These are phyloP conservation scores for Galago senegalensis DNA, from an alignment of 2,797 vertebrate genomes.

Conservation along the genomic window DNA sequence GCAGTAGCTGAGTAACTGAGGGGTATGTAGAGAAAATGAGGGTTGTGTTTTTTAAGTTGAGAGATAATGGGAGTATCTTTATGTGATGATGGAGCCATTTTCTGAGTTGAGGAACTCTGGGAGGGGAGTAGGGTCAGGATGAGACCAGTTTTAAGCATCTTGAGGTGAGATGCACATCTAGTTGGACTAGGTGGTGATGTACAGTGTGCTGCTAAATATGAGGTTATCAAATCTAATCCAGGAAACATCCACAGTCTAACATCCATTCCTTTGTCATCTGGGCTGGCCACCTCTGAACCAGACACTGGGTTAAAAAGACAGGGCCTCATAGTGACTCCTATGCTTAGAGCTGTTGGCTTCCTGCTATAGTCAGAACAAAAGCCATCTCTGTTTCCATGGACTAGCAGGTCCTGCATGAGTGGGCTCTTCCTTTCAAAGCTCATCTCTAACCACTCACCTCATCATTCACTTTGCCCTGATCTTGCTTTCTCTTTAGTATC, in stretches of 20 bases:
- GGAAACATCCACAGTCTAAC: not conserved
- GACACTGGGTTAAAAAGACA: not conserved
- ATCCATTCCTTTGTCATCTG: not conserved
- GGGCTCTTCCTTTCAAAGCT: not conserved
- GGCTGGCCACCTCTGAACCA: not conserved
- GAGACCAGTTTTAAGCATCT: not conserved
- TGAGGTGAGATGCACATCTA: not conserved
- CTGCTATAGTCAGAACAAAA: not conserved
- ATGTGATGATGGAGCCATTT: not conserved
- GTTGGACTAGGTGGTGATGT: not conserved
- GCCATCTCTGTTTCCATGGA: not conserved
- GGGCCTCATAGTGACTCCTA: not conserved
- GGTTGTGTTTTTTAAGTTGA: not conserved
- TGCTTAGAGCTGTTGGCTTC: not conserved
- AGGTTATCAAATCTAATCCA: not conserved
- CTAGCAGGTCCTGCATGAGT: not conserved
- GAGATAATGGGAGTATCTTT: not conserved
- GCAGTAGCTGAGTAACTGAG: not conserved
- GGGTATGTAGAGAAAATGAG: not conserved
- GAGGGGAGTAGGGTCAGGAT: not conserved
- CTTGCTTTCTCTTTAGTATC: not conserved
- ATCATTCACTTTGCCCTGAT: not conserved
- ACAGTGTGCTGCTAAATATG: no score
- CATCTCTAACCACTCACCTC: not conserved
- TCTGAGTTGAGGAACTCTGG: not conserved